phyloP scores from a whole-genome alignment of 1,140 invertebrate species.

The Idris sp. region DNA sequence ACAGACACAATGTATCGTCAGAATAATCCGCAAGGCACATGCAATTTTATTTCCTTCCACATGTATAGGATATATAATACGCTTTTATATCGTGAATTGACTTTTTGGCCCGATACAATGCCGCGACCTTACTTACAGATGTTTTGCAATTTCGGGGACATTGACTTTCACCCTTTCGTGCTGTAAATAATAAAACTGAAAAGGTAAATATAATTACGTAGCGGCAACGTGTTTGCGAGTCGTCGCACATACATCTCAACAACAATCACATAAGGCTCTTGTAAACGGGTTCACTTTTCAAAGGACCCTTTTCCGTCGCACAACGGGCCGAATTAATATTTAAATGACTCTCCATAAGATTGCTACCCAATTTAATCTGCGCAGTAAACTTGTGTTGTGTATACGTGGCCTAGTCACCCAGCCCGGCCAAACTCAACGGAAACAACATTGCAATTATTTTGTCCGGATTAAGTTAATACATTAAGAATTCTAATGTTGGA shows the following conservation, averaged over 20 bases:
- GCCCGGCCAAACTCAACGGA: constrained; percentile 37
- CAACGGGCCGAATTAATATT: constrained; percentile 65
- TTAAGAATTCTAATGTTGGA: constrained; percentile 41
- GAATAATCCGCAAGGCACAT: too few species aligned
- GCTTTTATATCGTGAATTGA: constrained; percentile 22
- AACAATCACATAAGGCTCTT: constrained; percentile 63
- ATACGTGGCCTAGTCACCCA: constrained; percentile 31
- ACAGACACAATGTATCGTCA: too few species aligned
- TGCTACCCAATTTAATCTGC: constrained; percentile 66
- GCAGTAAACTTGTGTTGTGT: constrained; percentile 49
- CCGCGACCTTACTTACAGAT: constrained; percentile 23
- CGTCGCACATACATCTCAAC: constrained; percentile 48
- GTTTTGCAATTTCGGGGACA: constrained; percentile 33
- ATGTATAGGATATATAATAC: constrained; percentile 11
- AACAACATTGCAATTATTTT: constrained; percentile 54
- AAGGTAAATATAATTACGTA: constrained; percentile 69
- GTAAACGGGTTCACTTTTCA: constrained; percentile 61
- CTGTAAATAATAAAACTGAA: constrained; percentile 67
- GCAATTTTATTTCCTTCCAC: too few species aligned
- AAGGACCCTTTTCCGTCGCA: constrained; percentile 54
- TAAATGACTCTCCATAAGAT: constrained; percentile 63
- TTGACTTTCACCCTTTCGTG: constrained; percentile 53
- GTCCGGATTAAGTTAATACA: constrained; percentile 36
- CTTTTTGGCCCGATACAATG: constrained; percentile 17
- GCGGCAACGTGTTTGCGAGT: constrained; percentile 55